Percentiles rank a stretch among this genome's conserved stretches.
phyloP scores from a whole-genome alignment of 2,797 vertebrate genomes.

The Rhyacichthys aspro region DNA sequence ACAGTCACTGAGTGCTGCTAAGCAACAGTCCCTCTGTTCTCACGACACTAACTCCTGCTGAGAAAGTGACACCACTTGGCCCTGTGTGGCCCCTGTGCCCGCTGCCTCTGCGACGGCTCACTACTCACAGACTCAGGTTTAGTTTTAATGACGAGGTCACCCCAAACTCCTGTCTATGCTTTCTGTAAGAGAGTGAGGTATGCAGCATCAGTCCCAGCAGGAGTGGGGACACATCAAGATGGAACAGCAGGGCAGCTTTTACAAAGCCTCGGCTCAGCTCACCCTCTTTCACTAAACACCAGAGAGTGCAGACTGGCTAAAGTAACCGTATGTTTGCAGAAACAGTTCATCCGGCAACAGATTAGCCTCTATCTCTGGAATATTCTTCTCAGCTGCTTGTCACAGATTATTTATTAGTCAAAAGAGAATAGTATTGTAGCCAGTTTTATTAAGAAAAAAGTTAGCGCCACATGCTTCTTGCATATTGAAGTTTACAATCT shows the following conservation, averaged over 20 bases:
- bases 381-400: not conserved
- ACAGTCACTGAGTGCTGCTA: constrained; percentile 65
- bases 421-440: too few relatives aligned
- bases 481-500: too few relatives aligned
- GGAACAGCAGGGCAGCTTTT: constrained; percentile 14
- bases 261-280: constrained; percentile 21
- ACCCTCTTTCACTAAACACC: constrained; percentile 2
- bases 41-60: constrained; percentile 45
- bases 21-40: constrained; percentile 67
- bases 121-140: constrained; percentile 26
- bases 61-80: constrained; percentile 61
- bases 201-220: constrained; percentile 9
- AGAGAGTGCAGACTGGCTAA: constrained; percentile 7
- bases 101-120: constrained; percentile 29
- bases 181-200: constrained; percentile 8
- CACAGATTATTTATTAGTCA: not conserved
- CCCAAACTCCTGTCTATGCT: constrained; percentile 23
- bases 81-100: constrained; percentile 35
- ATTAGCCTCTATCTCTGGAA: constrained; percentile 3
- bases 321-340: constrained; percentile 3
- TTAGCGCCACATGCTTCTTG: too few relatives aligned
- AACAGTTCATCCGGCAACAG: constrained; percentile 7
- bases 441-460: too few relatives aligned
- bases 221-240: constrained; percentile 23
- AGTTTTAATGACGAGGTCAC: constrained; percentile 35